phyloP scores from a whole-genome alignment of 2,888 invertebrate genomes.

The Hypolimnas misippus region DNA sequence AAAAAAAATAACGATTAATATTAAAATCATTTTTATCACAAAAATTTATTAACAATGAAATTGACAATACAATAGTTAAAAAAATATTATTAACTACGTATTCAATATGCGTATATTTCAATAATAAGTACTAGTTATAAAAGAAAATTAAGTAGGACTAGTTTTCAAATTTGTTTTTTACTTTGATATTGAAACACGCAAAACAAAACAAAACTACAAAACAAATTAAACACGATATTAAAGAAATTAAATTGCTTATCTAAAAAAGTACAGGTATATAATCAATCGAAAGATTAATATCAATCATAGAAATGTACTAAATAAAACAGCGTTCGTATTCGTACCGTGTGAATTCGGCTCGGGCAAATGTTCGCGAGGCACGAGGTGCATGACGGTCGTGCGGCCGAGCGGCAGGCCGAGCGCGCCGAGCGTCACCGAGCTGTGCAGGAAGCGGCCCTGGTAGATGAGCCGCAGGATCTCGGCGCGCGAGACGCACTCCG shows the following conservation, averaged over 20 bases:
- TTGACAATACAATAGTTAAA: constrained; percentile 3
- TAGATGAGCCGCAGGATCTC: constrained; percentile 99
- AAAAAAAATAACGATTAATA: background rate
- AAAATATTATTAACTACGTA: background rate
- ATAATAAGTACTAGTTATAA: too few relatives aligned
- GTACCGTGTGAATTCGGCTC: constrained; percentile 99
- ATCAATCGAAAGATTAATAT: too few relatives aligned
- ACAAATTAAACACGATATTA: too few relatives aligned
- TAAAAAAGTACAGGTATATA: too few relatives aligned
- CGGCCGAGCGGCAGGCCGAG: constrained; percentile 98
- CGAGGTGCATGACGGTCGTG: constrained; percentile 99
- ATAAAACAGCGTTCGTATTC: background rate
- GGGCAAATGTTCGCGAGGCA: constrained; percentile 99
- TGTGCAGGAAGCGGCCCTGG: constrained; percentile 99
- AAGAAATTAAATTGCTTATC: too few relatives aligned
- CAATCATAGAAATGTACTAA: too few relatives aligned
- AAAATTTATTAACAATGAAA: constrained; percentile 5
- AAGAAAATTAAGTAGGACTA: too few relatives aligned
- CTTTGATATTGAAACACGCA: too few relatives aligned
- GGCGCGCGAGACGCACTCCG: constrained; percentile 97
- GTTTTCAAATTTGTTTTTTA: too few relatives aligned
- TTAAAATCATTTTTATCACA: background rate
- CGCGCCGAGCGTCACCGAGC: constrained; percentile 99
- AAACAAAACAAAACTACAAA: too few relatives aligned
- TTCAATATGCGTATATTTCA: too few relatives aligned